Conservation (phyloP, 2,888 invertebrate genomes). For the Torymus aiolomorphi region DNA sequence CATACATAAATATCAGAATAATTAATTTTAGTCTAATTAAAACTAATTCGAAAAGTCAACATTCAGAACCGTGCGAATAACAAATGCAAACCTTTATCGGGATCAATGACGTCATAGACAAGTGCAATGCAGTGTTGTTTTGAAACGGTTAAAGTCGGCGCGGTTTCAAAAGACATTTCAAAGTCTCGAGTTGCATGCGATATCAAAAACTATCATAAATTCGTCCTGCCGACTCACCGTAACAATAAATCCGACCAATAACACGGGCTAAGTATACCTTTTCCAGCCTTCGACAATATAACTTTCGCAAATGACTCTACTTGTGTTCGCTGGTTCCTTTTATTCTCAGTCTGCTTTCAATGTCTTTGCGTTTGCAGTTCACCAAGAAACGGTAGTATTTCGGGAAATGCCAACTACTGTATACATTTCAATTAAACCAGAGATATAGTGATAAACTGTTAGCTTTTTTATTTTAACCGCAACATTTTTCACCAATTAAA, state of each 20-base stretch:
- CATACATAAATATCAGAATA: no score
- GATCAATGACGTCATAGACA: neutral
- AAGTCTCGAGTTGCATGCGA: conserved; percentile 27
- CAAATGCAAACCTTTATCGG: conserved; percentile 10
- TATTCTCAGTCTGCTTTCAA: neutral
- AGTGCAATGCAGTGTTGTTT: conserved; percentile 6
- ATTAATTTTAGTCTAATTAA: no score
- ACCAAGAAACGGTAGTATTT: no score
- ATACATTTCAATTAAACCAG: no score
- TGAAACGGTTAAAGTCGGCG: conserved; percentile 14
- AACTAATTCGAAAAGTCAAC: no score
- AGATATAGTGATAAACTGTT: no score
- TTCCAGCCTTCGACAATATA: conserved; percentile 38
- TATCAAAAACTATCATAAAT: conserved; percentile 45
- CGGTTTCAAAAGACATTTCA: conserved; percentile 27
- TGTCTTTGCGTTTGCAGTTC: no score
- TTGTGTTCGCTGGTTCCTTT: conserved; percentile 20
- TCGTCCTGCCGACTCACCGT: conserved; percentile 40
- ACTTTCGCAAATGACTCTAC: conserved; percentile 38
- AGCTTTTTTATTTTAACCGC: no score
- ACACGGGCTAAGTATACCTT: conserved; percentile 35
- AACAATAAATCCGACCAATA: conserved; percentile 48
- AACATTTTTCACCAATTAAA: no score
- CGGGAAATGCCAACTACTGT: no score
- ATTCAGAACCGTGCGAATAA: neutral